Evolutionary conservation across 2,113 vertebrate genomes (phyloP).

Genomic region (Rhinolophus ferrumequinum): DNA sequence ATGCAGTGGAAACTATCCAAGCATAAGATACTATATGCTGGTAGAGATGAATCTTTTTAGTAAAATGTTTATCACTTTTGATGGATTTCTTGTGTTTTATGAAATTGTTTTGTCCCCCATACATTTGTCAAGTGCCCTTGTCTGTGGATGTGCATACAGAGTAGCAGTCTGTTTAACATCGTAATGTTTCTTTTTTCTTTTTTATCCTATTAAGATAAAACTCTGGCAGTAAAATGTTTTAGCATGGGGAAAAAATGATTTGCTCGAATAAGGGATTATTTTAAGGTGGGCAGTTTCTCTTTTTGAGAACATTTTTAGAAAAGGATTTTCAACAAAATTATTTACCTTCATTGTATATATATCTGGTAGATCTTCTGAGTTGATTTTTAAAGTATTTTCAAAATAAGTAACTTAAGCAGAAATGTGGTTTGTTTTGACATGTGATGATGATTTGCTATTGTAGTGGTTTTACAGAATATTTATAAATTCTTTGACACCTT

Average conservation of each 20-base stretch:
- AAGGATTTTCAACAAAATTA: background rate
- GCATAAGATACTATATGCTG: background rate
- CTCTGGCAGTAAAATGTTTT: background rate
- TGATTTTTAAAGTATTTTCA: background rate
- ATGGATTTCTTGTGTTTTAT: slow-evolving; percentile 41
- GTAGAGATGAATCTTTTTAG: background rate
- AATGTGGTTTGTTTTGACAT: background rate
- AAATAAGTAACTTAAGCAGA: background rate
- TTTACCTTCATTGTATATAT: background rate
- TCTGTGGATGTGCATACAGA: background rate
- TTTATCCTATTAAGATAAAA: background rate
- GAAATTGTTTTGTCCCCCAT: slow-evolving; percentile 1
- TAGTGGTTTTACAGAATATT: background rate
- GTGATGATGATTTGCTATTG: background rate
- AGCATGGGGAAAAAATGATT: background rate
- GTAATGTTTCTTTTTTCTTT: background rate
- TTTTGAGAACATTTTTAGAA: background rate
- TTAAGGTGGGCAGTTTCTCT: background rate
- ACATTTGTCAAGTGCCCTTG: background rate
- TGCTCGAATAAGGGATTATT: background rate
- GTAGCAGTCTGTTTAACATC: background rate
- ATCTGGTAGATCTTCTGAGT: background rate
- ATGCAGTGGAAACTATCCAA: background rate
- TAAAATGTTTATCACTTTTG: slow-evolving; percentile 3
- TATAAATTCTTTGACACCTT: background rate